Evolutionary conservation across 2,888 invertebrate genomes (phyloP), one percentile per base, ranked within the genome.

Genomic region (Ephialtes manifestator): DNA sequence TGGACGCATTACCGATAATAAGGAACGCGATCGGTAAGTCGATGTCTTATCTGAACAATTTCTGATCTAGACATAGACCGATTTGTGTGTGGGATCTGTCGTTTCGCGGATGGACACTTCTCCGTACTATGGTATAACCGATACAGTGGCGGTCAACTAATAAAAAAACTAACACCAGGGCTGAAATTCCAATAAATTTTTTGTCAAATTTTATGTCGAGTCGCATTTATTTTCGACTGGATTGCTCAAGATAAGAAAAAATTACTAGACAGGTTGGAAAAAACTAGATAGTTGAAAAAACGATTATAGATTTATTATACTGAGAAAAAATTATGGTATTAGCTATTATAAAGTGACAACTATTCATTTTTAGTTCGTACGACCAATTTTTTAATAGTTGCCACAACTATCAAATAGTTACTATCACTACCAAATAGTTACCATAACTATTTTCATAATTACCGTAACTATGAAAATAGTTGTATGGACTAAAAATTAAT

Each of bases 21-120:
- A 81, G 92, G 92, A 92, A 86, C 87, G 88, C 88, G 89, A 88
- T 89, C 87, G 93, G 93, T 93, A 93, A 93, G 93, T 93, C 86
- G 71, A 85, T 80, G 11, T 46, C 46, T 70, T 58, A 78, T 85
- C 60, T 74, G 51, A 72, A 80, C 76, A 60, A 80, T 79, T 46
- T 74, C 24, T 46, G 43, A 48, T 39, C 13, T 39, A 74, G 20
- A 15, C 43, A 24, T 60, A 58, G 18, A 63, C 39, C 35, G 63
- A 35, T 74, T 58, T 39, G 35, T 28, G 31, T n/a, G 43, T 43
- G 68, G 43, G 15, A 53, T 55, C 10, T 70, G 51, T 74, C 20
- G 24, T 74, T 74, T 68, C 51, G 46, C 35, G 55, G 51, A 39
- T 15, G 55, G 24, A 55, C 24, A 20, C 20, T 55, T 11, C 11